phyloP scores from a whole-genome alignment of 2,113 vertebrate genomes.

The Stomatorhinus ivindoensis region DNA sequence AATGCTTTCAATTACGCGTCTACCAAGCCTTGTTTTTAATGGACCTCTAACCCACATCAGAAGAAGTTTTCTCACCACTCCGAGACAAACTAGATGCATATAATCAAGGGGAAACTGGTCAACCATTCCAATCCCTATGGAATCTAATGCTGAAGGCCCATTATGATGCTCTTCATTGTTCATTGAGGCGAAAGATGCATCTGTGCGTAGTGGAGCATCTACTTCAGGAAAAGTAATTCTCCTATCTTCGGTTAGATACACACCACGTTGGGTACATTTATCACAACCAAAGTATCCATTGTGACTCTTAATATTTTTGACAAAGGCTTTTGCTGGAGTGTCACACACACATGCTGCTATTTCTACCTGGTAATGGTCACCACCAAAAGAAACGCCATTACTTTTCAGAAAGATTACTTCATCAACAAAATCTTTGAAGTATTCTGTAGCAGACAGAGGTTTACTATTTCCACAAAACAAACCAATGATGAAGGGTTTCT shows the following conservation, averaged over 20 bases:
- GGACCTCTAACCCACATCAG: too few relatives aligned
- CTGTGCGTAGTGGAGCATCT: background rate
- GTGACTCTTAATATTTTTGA: background rate
- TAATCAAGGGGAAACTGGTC: too few relatives aligned
- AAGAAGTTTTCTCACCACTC: too few relatives aligned
- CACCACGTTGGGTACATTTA: background rate
- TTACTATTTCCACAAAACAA: background rate
- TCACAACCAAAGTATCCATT: background rate
- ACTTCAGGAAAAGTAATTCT: background rate
- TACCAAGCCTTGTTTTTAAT: too few relatives aligned
- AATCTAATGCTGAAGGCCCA: too few relatives aligned
- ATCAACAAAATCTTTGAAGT: background rate
- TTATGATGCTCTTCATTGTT: background rate
- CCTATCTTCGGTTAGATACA: background rate
- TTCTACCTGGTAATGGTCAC: background rate
- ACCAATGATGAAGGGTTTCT: conserved; percentile 2
- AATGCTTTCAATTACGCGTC: too few relatives aligned
- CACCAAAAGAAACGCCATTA: background rate
- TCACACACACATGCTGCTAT: background rate
- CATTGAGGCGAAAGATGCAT: background rate
- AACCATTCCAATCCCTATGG: too few relatives aligned
- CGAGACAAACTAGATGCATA: too few relatives aligned
- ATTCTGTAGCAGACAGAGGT: background rate
- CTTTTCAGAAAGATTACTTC: background rate
- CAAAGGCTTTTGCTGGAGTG: background rate